A percentile compares a stretch with the other conserved stretches of the same genome.
Evolutionary conservation across 2,888 invertebrate species (phyloP).

Genomic region (Pemphredon lugubris): DNA sequence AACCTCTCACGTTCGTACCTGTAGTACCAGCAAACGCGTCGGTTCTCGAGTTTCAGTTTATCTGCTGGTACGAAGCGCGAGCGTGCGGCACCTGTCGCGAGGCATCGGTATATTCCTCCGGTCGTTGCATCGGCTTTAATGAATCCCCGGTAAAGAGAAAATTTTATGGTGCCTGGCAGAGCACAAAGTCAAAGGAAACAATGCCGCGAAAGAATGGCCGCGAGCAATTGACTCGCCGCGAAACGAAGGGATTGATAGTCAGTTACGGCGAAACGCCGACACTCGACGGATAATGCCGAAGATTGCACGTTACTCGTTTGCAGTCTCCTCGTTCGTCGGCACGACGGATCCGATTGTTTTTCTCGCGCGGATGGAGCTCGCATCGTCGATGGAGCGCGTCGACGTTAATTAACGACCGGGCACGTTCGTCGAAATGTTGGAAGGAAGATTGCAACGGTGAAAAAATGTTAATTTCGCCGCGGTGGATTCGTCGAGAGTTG

Average conservation of each 20-base stretch:
- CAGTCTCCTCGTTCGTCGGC: too few species aligned
- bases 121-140: constrained; percentile 39
- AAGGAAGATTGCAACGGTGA: too few species aligned
- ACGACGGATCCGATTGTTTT: too few species aligned
- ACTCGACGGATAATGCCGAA: constrained; percentile 3
- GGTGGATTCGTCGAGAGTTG: too few species aligned
- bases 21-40: constrained; percentile 12
- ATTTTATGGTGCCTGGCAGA: constrained; percentile 19
- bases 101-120: constrained; percentile 39
- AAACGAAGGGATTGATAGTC: constrained; percentile 32
- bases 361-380: too few species aligned
- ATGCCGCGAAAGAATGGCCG: not conserved
- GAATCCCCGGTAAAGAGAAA: constrained; percentile 43
- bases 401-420: not conserved
- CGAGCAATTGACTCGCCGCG: constrained; percentile 16
- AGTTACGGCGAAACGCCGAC: not conserved
- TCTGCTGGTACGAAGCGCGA: constrained; percentile 37
- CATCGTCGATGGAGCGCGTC: not conserved
- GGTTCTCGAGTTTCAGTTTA: constrained; percentile 54
- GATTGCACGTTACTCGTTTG: not conserved
- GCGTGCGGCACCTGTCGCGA: constrained; percentile 55
- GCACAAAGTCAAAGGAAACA: not conserved
- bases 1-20: constrained; percentile 31
- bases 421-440: not conserved
- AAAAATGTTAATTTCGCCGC: too few species aligned